phyloP scores from a whole-genome alignment of 2,888 invertebrate genomes.

The Polymixis flavicincta region DNA sequence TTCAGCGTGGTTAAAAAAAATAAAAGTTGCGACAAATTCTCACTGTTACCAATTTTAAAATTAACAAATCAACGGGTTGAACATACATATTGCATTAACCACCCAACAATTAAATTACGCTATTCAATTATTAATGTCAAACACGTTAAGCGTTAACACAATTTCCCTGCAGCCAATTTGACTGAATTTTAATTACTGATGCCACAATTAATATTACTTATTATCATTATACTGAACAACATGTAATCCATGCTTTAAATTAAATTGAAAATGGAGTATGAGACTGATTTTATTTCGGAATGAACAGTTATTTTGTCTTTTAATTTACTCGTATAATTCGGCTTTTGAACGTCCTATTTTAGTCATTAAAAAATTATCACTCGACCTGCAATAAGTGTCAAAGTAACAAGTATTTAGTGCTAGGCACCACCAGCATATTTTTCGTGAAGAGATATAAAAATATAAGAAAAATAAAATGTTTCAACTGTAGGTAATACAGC shows the following conservation, averaged over 20 bases:
- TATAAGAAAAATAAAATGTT: too few species aligned
- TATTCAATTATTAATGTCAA: slow-evolving; percentile 28
- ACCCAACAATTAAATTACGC: slow-evolving; percentile 37
- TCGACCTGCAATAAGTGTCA: too few species aligned
- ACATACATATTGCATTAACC: slow-evolving; percentile 8
- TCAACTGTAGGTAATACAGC: too few species aligned
- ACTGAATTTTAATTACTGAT: slow-evolving; percentile 31
- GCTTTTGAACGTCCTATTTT: neutral
- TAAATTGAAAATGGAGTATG: neutral
- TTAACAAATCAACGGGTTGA: slow-evolving; percentile 9
- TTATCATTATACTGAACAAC: slow-evolving; percentile 2
- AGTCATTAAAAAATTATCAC: neutral
- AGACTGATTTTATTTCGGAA: neutral
- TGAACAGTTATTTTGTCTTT: neutral
- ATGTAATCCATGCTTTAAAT: neutral
- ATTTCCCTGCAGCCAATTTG: slow-evolving; percentile 12
- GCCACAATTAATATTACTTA: slow-evolving; percentile 5
- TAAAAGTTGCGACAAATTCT: neutral
- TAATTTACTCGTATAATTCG: neutral
- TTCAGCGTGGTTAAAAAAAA: neutral
- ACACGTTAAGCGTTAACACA: slow-evolving; percentile 24
- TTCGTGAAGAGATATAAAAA: neutral
- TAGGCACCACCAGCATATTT: neutral
- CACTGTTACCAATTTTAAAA: neutral
- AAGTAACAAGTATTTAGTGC: neutral